Evolutionary conservation across 2,888 invertebrate genomes (phyloP), one percentile per base, ranked within the genome.

Genomic region (Andrena camellia): DNA sequence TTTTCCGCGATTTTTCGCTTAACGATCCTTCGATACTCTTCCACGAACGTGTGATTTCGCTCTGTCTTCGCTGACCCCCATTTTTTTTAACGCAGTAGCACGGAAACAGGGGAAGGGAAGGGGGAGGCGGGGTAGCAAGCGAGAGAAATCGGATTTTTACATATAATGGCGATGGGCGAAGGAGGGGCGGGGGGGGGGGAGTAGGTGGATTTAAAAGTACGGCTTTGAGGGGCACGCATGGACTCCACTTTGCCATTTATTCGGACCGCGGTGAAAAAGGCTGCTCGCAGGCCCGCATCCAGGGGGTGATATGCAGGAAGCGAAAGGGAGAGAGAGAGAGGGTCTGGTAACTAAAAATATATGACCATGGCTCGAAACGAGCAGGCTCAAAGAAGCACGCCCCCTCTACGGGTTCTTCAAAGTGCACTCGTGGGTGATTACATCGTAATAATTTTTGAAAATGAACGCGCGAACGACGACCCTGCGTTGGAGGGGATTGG

Each of bases 341-440:
- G 42, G 42, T 73, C 72, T 26, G 69, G 54, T 80, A 80, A 83
- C 83, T 83, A 83, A 84, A 84, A 83, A 84, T 84, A 84, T 84
- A 84, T 73, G 77, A 50, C 62, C 59, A 59, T 29, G 57, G 79
- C 79, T 83, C 81, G 69, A 67, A 81, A 85, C 57, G 64, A 69
- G 60, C 68, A 20, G 69, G 74, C 54, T 81, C 77, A 85, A 85
- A 84, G 84, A 84, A 78, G 81, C 20, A 8, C 48, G 29, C 57
- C 54, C 62, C 57, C 23, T 42, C 42, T 42, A 42, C 57, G 57
- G 26, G 68, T 71, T 74, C 78, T 78, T 76, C 74, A 81, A 81
- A 85, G 81, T 71, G 60, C 64, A 80, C 74, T 66, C 64, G 35
- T 63, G 63, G 72, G 72, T 72, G 63, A 68, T 72, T 81, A 72